Evolutionary conservation across 2,797 vertebrate species (phyloP).

Genomic region (Pangasius krempfi): DNA sequence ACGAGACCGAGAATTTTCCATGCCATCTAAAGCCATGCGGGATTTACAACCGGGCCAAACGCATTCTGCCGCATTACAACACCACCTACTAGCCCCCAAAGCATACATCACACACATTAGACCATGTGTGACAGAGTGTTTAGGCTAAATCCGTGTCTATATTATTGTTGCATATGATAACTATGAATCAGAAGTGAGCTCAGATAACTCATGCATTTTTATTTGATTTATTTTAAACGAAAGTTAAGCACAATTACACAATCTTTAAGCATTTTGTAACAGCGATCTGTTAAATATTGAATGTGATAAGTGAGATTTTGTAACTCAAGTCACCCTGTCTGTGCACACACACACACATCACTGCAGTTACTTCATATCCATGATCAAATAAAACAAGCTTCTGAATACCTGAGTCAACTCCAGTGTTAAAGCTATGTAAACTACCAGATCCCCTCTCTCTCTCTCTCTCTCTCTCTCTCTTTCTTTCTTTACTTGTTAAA

Average conservation of each 20-base stretch:
- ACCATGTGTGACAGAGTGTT: neutral
- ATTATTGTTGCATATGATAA: neutral
- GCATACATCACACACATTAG: neutral
- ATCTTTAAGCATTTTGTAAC: neutral
- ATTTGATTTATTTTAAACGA: neutral
- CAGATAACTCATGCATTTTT: neutral
- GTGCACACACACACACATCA: neutral
- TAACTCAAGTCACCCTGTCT: slow-evolving; percentile 2
- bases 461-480: no score
- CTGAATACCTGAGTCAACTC: neutral
- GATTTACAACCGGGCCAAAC: slow-evolving; percentile 54
- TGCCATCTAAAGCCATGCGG: slow-evolving; percentile 68
- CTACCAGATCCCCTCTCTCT: neutral
- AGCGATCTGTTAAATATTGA: neutral
- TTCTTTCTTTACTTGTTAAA: slow-evolving; percentile 23
- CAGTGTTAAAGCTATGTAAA: neutral
- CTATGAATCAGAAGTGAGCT: neutral
- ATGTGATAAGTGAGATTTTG: slow-evolving; percentile 4
- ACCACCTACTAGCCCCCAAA: neutral
- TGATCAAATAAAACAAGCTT: slow-evolving; percentile 8
- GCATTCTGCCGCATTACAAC: slow-evolving; percentile 39
- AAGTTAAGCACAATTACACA: neutral
- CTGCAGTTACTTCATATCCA: slow-evolving; percentile 7
- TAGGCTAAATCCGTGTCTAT: neutral
- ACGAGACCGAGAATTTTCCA: slow-evolving; percentile 81